Evolutionary conservation across 2,797 vertebrate species (phyloP).

Genomic region (Gallinago solitaria): DNA sequence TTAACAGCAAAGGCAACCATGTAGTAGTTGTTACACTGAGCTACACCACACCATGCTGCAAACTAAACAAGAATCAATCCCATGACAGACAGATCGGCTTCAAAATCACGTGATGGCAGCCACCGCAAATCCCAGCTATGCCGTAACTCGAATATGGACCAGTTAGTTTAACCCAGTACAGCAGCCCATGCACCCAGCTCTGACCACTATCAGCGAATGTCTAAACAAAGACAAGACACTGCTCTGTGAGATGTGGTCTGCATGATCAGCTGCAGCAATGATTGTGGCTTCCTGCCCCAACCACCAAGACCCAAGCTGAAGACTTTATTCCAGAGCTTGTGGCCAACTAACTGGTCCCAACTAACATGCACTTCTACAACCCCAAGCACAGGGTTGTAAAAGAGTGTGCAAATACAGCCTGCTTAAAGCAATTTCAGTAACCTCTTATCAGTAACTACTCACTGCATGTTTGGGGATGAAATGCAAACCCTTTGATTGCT

Average conservation of each 20-base stretch:
- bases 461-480: not conserved
- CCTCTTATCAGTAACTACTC: not conserved
- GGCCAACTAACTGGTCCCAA: not conserved
- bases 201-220: not conserved
- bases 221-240: slow-evolving; percentile 16
- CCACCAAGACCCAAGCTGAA: not conserved
- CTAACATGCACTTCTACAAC: not conserved
- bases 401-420: not conserved
- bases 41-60: not conserved
- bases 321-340: not conserved
- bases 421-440: not conserved
- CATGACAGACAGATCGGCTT: not conserved
- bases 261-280: not conserved
- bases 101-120: not conserved
- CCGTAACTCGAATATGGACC: not conserved
- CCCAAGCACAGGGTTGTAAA: accelerated
- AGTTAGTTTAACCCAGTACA: not conserved
- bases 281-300: slow-evolving; percentile 1
- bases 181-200: not conserved
- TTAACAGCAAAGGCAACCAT: not conserved
- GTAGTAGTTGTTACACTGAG: not conserved
- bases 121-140: not conserved
- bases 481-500: not conserved
- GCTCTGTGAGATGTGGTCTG: not conserved
- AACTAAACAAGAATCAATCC: not conserved